These are phyloP conservation scores for Lasiurus cinereus DNA, from an alignment of 2,113 vertebrate species.

Conservation along the genomic window DNA sequence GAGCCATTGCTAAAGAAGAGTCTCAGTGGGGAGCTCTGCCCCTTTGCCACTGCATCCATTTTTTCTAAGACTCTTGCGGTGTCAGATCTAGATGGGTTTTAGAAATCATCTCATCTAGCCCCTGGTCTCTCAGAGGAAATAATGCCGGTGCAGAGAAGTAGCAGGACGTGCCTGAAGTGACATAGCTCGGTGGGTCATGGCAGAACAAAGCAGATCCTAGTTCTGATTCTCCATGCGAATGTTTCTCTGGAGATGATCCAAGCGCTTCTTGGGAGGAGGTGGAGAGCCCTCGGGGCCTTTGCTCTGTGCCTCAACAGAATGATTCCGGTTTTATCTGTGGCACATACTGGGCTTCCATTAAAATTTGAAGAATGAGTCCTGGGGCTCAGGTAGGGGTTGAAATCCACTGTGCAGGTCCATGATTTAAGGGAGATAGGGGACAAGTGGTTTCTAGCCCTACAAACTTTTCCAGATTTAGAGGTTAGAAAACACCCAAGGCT, in stretches of 20 bases:
- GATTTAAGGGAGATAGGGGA: background rate
- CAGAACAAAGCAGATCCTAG: background rate
- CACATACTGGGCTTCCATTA: background rate
- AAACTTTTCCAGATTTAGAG: slow-evolving; percentile 1
- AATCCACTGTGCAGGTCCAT: background rate
- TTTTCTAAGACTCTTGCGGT: background rate
- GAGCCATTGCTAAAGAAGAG: background rate
- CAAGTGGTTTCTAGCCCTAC: background rate
- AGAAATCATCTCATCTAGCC: background rate
- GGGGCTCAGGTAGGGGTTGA: background rate
- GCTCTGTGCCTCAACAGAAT: background rate
- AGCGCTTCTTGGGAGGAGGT: background rate
- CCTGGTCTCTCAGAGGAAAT: background rate
- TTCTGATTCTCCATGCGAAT: background rate
- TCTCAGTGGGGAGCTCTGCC: background rate
- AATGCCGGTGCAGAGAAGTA: background rate
- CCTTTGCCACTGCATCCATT: background rate
- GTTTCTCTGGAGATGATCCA: background rate
- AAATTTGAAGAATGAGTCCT: slow-evolving; percentile 36
- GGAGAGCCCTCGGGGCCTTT: background rate
- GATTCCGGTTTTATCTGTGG: background rate
- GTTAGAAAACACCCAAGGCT: background rate
- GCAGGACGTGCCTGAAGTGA: background rate
- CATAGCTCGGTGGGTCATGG: background rate
- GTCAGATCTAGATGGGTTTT: background rate